Evolutionary conservation across 2,888 invertebrate species (phyloP).

Genomic region (Parnassius glacialis): DNA sequence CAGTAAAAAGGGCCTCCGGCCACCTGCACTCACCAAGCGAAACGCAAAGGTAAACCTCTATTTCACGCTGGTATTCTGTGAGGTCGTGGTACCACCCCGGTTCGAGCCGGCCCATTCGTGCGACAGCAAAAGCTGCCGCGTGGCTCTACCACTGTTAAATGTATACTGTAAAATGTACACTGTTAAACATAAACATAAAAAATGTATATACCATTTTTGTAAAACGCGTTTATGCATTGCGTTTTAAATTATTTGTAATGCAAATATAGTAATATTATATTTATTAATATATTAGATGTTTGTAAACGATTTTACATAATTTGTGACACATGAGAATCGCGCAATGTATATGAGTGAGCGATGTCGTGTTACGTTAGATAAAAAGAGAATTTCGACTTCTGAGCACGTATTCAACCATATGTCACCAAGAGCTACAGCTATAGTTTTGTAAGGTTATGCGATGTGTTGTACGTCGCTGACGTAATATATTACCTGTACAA

Average conservation of each 20-base stretch:
- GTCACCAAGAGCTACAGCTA: slow-evolving; percentile 39
- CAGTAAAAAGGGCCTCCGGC: too few relatives aligned
- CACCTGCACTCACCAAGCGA: too few relatives aligned
- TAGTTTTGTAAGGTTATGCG: slow-evolving; percentile 56
- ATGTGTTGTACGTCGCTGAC: slow-evolving; percentile 51
- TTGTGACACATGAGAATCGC: slow-evolving; percentile 4
- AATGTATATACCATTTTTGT: not conserved
- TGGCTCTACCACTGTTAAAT: too few relatives aligned
- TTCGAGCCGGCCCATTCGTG: too few relatives aligned
- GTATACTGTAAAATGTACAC: too few relatives aligned
- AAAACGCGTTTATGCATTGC: not conserved
- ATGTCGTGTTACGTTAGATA: slow-evolving; percentile 26
- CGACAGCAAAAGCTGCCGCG: too few relatives aligned
- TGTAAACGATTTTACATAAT: slow-evolving; percentile 16
- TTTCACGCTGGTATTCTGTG: too few relatives aligned
- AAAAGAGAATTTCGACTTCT: slow-evolving; percentile 40
- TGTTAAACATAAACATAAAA: not conserved
- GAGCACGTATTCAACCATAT: slow-evolving; percentile 47
- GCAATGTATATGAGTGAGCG: slow-evolving; percentile 25
- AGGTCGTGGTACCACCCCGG: too few relatives aligned
- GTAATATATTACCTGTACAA: slow-evolving; percentile 48
- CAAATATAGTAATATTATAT: not conserved
- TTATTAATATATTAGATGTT: slow-evolving; percentile 12
- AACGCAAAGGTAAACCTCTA: too few relatives aligned
- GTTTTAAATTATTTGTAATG: not conserved